Evolutionary conservation across 2,113 vertebrate genomes (phyloP).

Genomic region (Pterocles burchelli): DNA sequence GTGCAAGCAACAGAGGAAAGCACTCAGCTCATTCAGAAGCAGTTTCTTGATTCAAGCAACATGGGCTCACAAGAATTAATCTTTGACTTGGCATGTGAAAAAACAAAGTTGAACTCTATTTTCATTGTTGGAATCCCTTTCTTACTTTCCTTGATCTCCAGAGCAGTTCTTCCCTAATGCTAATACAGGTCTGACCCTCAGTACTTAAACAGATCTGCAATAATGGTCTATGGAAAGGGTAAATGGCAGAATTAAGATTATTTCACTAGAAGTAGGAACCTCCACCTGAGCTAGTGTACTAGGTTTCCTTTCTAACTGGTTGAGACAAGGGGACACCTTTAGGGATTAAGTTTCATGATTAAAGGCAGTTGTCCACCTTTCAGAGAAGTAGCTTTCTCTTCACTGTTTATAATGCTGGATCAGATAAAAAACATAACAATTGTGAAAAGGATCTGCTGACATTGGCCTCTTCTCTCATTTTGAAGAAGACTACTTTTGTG

Average conservation of each 20-base stretch:
- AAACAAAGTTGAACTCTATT: slow-evolving; percentile 21
- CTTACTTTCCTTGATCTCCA: background rate
- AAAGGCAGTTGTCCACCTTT: background rate
- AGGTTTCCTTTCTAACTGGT: background rate
- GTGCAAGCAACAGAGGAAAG: slow-evolving; percentile 18
- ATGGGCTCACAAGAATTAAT: background rate
- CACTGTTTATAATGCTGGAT: background rate
- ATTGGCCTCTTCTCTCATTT: background rate
- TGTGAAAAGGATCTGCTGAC: background rate
- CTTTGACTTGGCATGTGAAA: background rate
- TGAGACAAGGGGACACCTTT: background rate
- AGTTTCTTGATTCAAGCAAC: slow-evolving; percentile 15
- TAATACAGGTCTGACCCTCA: background rate
- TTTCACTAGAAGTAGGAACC: background rate
- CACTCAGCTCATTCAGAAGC: background rate
- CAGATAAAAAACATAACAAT: background rate
- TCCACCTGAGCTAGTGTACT: background rate
- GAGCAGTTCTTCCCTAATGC: background rate
- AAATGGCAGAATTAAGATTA: background rate
- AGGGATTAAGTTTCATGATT: background rate
- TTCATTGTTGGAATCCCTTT: background rate
- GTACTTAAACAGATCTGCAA: background rate
- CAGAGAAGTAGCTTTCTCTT: background rate
- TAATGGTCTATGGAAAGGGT: background rate
- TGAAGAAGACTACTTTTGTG: background rate